A percentile compares a stretch with the other conserved stretches of the same genome.
Evolutionary conservation across 1,140 invertebrate genomes (phyloP).

Genomic region (Drosophila obscura): DNA sequence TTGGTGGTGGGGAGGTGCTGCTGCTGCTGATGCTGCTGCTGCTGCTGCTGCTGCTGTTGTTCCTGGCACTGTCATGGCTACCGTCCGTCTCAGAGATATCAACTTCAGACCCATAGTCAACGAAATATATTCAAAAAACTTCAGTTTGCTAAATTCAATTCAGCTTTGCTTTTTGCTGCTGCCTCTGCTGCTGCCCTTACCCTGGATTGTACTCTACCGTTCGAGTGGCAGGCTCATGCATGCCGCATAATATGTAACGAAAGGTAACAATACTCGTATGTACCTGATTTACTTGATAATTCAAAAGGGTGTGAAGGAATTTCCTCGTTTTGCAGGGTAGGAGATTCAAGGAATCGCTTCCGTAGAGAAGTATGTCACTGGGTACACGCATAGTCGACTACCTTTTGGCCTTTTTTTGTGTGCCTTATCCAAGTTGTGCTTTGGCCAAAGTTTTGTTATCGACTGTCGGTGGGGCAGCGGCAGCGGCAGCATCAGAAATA

Average conservation of each 20-base stretch:
- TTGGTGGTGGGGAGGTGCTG: neutral
- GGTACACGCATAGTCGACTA: conserved; percentile 16
- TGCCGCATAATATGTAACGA: neutral
- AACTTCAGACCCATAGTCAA: conserved; percentile 46
- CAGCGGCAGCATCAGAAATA: conserved; percentile 32
- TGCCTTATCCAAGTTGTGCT: conserved; percentile 55
- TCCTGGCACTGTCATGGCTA: conserved; percentile 43
- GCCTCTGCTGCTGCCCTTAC: conserved; percentile 12
- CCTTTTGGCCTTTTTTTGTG: conserved; percentile 21
- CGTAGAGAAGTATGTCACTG: neutral
- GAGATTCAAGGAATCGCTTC: too few species aligned
- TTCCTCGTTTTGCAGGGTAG: too few species aligned
- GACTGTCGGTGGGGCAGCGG: conserved; percentile 42
- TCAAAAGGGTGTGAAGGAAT: too few species aligned
- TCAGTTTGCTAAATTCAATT: conserved; percentile 54
- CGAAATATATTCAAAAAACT: conserved; percentile 57
- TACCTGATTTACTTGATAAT: neutral
- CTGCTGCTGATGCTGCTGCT: too few species aligned
- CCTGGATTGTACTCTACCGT: neutral
- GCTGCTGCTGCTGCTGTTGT: neutral
- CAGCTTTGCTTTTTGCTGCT: conserved; percentile 48
- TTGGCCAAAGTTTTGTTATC: conserved; percentile 70
- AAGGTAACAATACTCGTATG: too few species aligned
- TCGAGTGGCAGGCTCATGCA: neutral
- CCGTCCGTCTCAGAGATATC: conserved; percentile 30